Evolutionary conservation across 2,113 vertebrate species (phyloP).

Genomic region (Narcine bancroftii): DNA sequence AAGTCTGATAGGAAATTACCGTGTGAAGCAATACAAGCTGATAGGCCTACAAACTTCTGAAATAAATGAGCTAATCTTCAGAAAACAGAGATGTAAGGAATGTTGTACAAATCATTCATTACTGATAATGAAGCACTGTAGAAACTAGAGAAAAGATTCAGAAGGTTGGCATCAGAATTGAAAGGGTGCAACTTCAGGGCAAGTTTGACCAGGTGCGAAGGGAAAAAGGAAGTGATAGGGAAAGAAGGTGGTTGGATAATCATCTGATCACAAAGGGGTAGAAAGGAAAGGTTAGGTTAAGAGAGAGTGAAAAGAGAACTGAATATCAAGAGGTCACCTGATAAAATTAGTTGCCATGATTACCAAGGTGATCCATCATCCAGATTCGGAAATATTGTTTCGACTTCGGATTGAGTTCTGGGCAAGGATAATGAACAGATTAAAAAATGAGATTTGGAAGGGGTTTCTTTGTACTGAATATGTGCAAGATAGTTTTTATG

Average conservation of each 20-base stretch:
- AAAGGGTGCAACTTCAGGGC: not conserved
- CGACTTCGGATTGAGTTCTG: not conserved
- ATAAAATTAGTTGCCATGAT: not conserved
- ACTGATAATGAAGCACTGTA: not conserved
- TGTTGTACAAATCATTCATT: not conserved
- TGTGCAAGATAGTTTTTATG: not conserved
- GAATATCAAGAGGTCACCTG: not conserved
- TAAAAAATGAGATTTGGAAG: not conserved
- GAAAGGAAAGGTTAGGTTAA: no score
- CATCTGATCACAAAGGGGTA: not conserved
- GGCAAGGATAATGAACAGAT: not conserved
- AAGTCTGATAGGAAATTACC: not conserved
- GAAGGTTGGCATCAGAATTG: not conserved
- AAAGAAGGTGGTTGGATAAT: not conserved
- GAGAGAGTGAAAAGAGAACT: not conserved
- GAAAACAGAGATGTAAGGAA: not conserved
- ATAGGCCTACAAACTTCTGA: not conserved
- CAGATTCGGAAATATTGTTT: not conserved
- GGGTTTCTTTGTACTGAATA: not conserved
- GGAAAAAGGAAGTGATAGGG: not conserved
- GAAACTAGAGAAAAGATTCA: not conserved
- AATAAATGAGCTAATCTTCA: not conserved
- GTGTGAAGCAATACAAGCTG: not conserved
- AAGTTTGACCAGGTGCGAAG: not conserved
- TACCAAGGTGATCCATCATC: not conserved